Evolutionary conservation across 1,140 invertebrate species (phyloP).

Genomic region (Hyles vespertilio): DNA sequence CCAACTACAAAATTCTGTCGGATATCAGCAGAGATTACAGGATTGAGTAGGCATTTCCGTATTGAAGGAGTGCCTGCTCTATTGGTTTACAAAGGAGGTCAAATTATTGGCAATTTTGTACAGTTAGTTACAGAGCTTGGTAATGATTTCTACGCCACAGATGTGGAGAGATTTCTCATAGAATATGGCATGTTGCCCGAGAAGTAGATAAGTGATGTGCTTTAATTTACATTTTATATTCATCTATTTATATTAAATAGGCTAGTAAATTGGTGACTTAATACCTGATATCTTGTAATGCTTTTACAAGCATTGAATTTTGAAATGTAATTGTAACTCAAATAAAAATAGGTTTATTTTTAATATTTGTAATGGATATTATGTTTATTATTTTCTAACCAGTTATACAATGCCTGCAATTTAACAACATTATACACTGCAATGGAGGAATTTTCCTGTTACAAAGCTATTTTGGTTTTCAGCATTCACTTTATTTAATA

Average conservation of each 20-base stretch:
- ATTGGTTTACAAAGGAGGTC: slow-evolving; percentile 92
- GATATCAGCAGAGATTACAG: slow-evolving; percentile 83
- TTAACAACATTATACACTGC: too few relatives aligned
- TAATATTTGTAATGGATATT: too few relatives aligned
- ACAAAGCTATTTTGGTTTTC: too few relatives aligned
- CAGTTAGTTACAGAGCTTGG: slow-evolving; percentile 90
- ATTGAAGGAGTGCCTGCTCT: slow-evolving; percentile 93
- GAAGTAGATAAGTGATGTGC: slow-evolving; percentile 59
- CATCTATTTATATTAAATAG: background rate
- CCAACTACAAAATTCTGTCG: slow-evolving; percentile 94
- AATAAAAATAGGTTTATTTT: too few relatives aligned
- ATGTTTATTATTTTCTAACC: too few relatives aligned
- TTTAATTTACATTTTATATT: slow-evolving; percentile 2
- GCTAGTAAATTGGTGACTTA: too few relatives aligned
- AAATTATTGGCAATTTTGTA: slow-evolving; percentile 96
- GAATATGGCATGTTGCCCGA: slow-evolving; percentile 88
- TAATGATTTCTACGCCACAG: slow-evolving; percentile 92
- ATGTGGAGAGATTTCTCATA: slow-evolving; percentile 93
- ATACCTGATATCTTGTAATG: too few relatives aligned
- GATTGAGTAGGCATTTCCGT: slow-evolving; percentile 90
- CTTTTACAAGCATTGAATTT: too few relatives aligned
- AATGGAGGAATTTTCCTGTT: too few relatives aligned
- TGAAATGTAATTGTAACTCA: too few relatives aligned
- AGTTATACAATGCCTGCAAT: too few relatives aligned
- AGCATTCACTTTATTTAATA: too few relatives aligned